Evolutionary conservation across 2,113 vertebrate genomes (phyloP), one percentile per base, ranked within the genome.

Genomic region (Notarius lentiginosus): DNA sequence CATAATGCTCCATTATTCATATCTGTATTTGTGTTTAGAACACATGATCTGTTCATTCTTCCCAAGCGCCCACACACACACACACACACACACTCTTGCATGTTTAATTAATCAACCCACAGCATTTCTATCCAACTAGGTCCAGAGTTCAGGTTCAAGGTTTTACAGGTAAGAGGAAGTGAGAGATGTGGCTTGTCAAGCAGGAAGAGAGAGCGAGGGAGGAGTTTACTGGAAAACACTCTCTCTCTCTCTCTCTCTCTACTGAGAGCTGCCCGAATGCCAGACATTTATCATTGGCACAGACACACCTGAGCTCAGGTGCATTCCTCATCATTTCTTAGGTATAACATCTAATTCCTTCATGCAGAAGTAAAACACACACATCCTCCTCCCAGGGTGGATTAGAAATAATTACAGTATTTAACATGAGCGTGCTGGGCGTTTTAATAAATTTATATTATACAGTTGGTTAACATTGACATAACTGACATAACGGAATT

Each of bases 51-150:
- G 14, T 72, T 72, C 15, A 72, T 18, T 41, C 30, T 18, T 41
- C 41, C 2, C 15, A 7, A 7, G 7, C 30, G 17, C 66, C 6
- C 66, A 70, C 66, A 68, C 65, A 68, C 51, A 56, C 51, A 56
- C 51, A 27, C 49, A 17, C 51, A 27, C 70, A 41, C 70, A 41
- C 70, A 20, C 70, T 15, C 24, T 17, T 17, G 15, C 14, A 61
- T 5, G 9, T 9, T 9, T 66, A 8, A 53, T 49, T 68, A 65
- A 34, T 58, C 11, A 56, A 58, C 27, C 51, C 8, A 30, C 55
- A 9, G 63, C 15, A 1, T 75, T 66, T 47, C 34, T 87, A 84
- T 87, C 63, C 83, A 87, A 15, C 86, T 3, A 89, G 87, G 85
- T 68, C 2, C 7, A 51, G 4, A 41, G 41, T 41, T 68, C 82